Evolutionary conservation across 2,113 vertebrate genomes (phyloP).

Genomic region (Tyrannus savana): DNA sequence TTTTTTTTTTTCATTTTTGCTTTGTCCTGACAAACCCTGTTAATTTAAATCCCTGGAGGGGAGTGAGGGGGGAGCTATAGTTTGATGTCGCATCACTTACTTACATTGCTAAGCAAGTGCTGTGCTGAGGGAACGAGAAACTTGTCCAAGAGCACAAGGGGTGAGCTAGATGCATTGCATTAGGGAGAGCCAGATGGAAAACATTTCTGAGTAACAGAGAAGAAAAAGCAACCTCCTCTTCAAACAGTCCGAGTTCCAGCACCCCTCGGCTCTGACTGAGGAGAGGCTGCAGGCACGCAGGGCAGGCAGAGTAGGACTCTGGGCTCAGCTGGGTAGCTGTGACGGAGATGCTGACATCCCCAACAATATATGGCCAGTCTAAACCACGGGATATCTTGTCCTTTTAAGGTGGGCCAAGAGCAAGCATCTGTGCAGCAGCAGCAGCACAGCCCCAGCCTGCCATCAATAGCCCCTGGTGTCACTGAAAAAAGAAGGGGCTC

Average conservation of each 20-base stretch:
- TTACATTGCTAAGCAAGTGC: not conserved
- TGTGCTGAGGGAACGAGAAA: not conserved
- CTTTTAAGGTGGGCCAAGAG: conserved; percentile 70
- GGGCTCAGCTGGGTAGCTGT: conserved; percentile 11
- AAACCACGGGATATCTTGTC: conserved; percentile 55
- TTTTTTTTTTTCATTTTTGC: not conserved
- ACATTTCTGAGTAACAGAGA: not conserved
- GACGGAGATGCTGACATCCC: conserved; percentile 56
- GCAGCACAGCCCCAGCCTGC: conserved; percentile 18
- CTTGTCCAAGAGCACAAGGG: not conserved
- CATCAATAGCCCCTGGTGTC: conserved; percentile 54
- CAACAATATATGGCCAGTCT: conserved; percentile 39
- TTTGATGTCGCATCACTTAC: not conserved
- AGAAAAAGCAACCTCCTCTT: not conserved
- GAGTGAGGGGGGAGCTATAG: not conserved
- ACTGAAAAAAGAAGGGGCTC: conserved; percentile 19
- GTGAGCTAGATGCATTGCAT: not conserved
- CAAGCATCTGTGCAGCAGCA: conserved; percentile 57
- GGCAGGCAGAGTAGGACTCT: rapidly evolving
- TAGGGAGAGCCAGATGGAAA: conserved; percentile 27
- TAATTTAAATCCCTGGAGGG: not conserved
- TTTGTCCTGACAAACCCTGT: not conserved
- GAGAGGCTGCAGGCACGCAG: not conserved
- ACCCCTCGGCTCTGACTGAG: not conserved
- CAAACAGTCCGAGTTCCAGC: not conserved